Conservation (phyloP, 2,888 invertebrate genomes). For the Geophilus truncorum region DNA sequence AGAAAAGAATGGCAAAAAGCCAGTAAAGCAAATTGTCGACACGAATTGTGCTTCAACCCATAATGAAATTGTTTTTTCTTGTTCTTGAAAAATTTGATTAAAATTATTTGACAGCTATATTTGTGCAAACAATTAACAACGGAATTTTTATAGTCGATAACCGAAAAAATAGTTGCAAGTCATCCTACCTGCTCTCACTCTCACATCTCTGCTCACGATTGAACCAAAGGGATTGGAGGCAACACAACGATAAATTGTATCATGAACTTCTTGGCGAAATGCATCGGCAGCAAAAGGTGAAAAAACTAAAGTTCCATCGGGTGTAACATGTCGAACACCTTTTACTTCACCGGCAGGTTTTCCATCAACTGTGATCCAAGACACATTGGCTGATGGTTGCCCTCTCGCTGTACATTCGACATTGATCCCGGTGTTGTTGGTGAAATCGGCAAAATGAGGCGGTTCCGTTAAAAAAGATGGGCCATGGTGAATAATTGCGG, state of each 20-base stretch:
- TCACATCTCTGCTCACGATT: constrained; percentile 41
- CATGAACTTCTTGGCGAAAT: constrained; percentile 42
- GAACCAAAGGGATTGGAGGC: constrained; percentile 41
- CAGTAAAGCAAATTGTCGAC: background rate
- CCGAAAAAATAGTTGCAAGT: background rate
- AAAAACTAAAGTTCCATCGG: constrained; percentile 42
- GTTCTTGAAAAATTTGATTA: background rate
- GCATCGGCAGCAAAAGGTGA: constrained; percentile 40
- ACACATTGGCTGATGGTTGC: constrained; percentile 43
- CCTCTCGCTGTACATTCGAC: constrained; percentile 45
- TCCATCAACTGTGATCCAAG: constrained; percentile 44
- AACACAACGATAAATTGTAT: constrained; percentile 41
- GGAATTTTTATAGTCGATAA: background rate
- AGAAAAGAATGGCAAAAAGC: constrained; percentile 3
- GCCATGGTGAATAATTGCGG: constrained; percentile 14
- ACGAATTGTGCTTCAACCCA: background rate
- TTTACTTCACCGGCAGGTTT: constrained; percentile 42
- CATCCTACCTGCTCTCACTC: constrained; percentile 41
- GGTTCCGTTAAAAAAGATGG: constrained; percentile 35
- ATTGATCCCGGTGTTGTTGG: constrained; percentile 44
- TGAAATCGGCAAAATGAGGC: constrained; percentile 42
- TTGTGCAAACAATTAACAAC: too few species aligned
- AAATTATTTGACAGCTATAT: background rate
- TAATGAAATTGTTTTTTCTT: background rate
- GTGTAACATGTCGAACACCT: constrained; percentile 41